These are phyloP conservation scores for Limnephilus marmoratus DNA, from an alignment of 2,888 invertebrate species.

Conservation along the genomic window DNA sequence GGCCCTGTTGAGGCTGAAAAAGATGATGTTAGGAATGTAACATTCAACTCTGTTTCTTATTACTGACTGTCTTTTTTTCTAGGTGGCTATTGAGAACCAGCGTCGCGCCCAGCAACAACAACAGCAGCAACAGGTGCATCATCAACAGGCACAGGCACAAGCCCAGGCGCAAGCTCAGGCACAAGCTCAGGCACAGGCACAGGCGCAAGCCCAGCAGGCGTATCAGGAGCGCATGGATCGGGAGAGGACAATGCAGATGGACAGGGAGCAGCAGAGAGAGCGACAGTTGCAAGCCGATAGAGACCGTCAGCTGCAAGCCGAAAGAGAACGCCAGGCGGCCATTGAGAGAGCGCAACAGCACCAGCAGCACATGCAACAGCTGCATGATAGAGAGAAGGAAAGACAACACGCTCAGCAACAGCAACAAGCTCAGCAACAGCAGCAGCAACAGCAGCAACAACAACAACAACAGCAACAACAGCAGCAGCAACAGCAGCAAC, in stretches of 20 bases:
- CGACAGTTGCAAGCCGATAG: slow-evolving; percentile 68
- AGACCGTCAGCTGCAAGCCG: slow-evolving; percentile 68
- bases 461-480: slow-evolving; percentile 71
- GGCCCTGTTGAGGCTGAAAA: too few relatives aligned
- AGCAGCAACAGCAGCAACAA: slow-evolving; percentile 69
- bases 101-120: slow-evolving; percentile 69
- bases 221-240: slow-evolving; percentile 68
- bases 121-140: slow-evolving; percentile 69
- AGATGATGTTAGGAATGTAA: neutral
- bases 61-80: neutral
- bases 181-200: slow-evolving; percentile 67
- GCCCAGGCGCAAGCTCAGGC: slow-evolving; percentile 67
- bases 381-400: slow-evolving; percentile 69
- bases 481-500: slow-evolving; percentile 70
- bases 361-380: slow-evolving; percentile 68
- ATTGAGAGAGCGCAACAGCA: slow-evolving; percentile 68
- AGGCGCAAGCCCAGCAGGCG: slow-evolving; percentile 67
- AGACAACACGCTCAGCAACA: slow-evolving; percentile 69
- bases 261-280: slow-evolving; percentile 68
- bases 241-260: slow-evolving; percentile 67
- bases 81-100: slow-evolving; percentile 63
- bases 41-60: neutral
- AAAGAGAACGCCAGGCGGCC: slow-evolving; percentile 64
- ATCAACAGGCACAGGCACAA: slow-evolving; percentile 68
- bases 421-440: slow-evolving; percentile 58